Percentiles rank a stretch among this genome's conserved stretches.
phyloP scores from a whole-genome alignment of 1,140 invertebrate species.

The Cyclargus thomasi region DNA sequence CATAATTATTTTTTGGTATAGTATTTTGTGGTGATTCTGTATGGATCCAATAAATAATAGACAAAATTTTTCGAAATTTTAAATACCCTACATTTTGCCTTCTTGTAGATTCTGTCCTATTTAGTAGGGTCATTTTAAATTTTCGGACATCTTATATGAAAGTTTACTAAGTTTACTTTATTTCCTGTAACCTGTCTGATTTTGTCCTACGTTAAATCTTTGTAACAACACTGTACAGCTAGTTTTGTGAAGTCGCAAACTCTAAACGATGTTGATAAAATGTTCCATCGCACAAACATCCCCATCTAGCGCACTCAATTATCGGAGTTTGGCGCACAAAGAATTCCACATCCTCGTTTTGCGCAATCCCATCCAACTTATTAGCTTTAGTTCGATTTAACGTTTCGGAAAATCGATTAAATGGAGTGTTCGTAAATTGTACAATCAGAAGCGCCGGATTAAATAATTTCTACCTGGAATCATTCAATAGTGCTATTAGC shows the following conservation, averaged over 20 bases:
- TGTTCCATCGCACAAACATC: slow-evolving; percentile 45
- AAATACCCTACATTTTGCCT: too few species aligned
- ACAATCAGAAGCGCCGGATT: not conserved
- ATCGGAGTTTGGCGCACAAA: slow-evolving; percentile 45
- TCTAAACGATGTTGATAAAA: slow-evolving; percentile 47
- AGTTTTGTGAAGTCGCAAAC: slow-evolving; percentile 9
- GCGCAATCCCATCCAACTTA: not conserved
- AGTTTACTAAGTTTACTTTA: too few species aligned
- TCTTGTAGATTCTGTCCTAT: too few species aligned
- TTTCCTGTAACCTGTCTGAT: too few species aligned
- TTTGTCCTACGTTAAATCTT: not conserved
- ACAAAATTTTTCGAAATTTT: too few species aligned
- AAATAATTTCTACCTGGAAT: not conserved
- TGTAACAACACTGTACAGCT: not conserved
- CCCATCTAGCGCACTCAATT: slow-evolving; percentile 40
- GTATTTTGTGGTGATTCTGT: too few species aligned
- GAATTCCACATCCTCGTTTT: slow-evolving; percentile 43
- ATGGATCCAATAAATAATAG: too few species aligned
- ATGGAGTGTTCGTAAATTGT: not conserved
- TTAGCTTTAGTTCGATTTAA: slow-evolving; percentile 15
- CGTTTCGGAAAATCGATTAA: not conserved
- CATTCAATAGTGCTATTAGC: not conserved
- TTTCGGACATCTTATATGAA: too few species aligned
- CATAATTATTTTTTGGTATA: too few species aligned
- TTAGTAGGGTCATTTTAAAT: too few species aligned